Evolutionary conservation across 2,797 vertebrate genomes (phyloP), one percentile per base, ranked within the genome.

Genomic region (Cygnus olor): DNA sequence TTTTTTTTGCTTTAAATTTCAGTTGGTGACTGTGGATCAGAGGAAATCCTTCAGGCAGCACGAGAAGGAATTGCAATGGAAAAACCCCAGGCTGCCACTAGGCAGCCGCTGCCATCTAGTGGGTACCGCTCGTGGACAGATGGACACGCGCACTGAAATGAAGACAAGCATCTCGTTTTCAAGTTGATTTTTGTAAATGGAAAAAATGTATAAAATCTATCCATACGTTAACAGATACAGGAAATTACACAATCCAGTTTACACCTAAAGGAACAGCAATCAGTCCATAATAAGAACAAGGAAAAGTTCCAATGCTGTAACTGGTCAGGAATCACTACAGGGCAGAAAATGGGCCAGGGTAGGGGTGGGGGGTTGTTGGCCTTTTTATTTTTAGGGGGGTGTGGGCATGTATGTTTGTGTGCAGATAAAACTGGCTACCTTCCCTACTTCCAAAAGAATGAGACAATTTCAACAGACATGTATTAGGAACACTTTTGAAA

Each of bases 241-340:
- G 96, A 96, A 98, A 89, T 95, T 97, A 96, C 94, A 97, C 88
- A 92, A 94, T 86, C 86, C 96, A 94, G 93, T 96, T 97, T 83
- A 96, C 93, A 96, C 18, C 72, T 91, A 95, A 81, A 88, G 49
- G 45, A 91, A 87, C n/a, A 92, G 88, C 88, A 92, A 93, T 94
- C 89, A 88, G 93, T 88, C 87, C 89, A 34, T 82, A 96, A n/a
- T 28, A 94, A 95, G 81, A 95, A 94, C 66, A 68, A 57, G 61
- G 82, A 45, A 79, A 85, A 92, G 93, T 68, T 93, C 88, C 92
- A 95, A 92, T 34, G 34, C 77, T 94, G 80, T 80, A 28, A 19
- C n/a, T 80, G 66, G 63, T 79, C 56, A 11, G 1, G 66, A 72
- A 89, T 89, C 60, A 32, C 45, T 61, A 25, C 65, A 53, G 94